These are phyloP conservation scores for Cantharis lateralis DNA, from an alignment of 2,888 invertebrate genomes.

Conservation along the genomic window DNA sequence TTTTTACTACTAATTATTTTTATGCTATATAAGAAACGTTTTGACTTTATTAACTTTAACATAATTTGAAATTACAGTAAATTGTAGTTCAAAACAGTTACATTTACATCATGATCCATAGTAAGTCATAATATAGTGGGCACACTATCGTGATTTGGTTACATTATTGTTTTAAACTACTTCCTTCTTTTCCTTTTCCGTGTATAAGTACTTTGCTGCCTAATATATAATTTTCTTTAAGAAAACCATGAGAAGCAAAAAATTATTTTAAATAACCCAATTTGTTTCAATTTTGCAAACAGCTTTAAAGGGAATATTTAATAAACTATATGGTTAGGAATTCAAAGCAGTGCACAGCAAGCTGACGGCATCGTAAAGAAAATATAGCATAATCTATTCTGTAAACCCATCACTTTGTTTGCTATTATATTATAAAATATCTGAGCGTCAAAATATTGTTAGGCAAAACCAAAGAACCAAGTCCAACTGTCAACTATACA, in stretches of 20 bases:
- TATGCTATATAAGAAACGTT: background rate
- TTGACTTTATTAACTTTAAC: background rate
- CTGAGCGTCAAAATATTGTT: slow-evolving; percentile 13
- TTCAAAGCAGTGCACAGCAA: background rate
- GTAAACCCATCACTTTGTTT: slow-evolving; percentile 15
- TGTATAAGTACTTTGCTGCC: background rate
- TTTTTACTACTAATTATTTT: background rate
- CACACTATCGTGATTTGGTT: background rate
- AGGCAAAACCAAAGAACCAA: slow-evolving; percentile 17
- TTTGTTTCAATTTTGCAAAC: slow-evolving; percentile 1
- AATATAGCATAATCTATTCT: background rate
- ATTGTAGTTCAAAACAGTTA: background rate
- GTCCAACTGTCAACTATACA: slow-evolving; percentile 11
- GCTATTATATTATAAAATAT: slow-evolving; percentile 18
- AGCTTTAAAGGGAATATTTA: background rate
- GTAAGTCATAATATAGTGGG: background rate
- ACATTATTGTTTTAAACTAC: background rate
- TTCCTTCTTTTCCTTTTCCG: background rate
- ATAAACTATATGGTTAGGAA: background rate
- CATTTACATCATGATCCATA: background rate
- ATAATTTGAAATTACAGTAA: background rate
- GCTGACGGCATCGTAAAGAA: slow-evolving; percentile 1
- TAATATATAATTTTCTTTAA: background rate
- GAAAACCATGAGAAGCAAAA: background rate
- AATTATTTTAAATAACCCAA: slow-evolving; percentile 1